Conservation (phyloP, 2,888 invertebrate species). For the Pseudococcus longispinus region DNA sequence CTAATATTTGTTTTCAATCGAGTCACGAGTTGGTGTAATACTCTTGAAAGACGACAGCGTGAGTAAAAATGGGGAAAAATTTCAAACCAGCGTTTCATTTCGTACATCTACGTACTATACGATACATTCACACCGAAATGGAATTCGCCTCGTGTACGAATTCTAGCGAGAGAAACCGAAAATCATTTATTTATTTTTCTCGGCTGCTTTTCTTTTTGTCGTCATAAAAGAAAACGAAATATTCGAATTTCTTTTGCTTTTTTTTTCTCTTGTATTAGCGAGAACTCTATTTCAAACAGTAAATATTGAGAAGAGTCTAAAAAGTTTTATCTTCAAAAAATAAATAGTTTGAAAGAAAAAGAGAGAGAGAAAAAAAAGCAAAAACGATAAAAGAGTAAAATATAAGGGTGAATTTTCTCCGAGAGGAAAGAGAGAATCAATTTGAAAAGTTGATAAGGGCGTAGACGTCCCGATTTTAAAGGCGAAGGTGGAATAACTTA, state of each 20-base stretch:
- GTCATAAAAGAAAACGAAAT: constrained; percentile 47
- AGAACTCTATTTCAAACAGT: constrained; percentile 50
- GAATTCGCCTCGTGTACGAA: constrained; percentile 41
- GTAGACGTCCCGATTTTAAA: constrained; percentile 50
- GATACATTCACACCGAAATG: constrained; percentile 15
- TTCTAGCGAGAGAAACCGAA: not conserved
- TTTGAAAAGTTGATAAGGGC: constrained; percentile 52
- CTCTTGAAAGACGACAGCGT: not conserved
- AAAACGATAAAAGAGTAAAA: constrained; percentile 50
- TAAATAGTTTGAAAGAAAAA: constrained; percentile 47
- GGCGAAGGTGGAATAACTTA: constrained; percentile 52
- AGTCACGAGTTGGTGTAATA: not conserved
- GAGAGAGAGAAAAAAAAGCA: constrained; percentile 15
- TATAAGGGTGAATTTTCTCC: constrained; percentile 43
- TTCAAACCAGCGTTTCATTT: not conserved
- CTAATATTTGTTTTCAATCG: not conserved
- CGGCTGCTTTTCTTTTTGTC: constrained; percentile 17
- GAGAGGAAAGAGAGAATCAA: constrained; percentile 48
- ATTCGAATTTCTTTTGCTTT: constrained; percentile 27
- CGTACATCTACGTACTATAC: not conserved
- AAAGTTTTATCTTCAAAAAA: constrained; percentile 53
- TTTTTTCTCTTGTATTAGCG: constrained; percentile 40
- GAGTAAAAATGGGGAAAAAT: not conserved
- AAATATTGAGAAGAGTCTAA: constrained; percentile 53
- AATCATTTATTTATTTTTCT: constrained; percentile 48